Evolutionary conservation across 2,888 invertebrate genomes (phyloP), one percentile per base, ranked within the genome.

Genomic region (Cyclophora albipunctata): DNA sequence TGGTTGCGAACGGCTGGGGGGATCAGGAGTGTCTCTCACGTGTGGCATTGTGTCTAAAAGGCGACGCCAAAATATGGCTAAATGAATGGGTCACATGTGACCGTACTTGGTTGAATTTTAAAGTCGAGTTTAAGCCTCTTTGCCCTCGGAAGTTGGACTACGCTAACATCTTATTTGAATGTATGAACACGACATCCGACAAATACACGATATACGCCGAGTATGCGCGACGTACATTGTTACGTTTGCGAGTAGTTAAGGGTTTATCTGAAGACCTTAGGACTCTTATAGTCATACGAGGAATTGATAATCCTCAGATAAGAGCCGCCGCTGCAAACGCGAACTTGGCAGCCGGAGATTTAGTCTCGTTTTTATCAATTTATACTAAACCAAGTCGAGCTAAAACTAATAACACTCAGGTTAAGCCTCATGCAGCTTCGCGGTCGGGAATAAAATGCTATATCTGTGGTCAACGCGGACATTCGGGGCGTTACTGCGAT

Each of bases 181-280:
- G n/a, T n/a, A n/a, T n/a, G 48, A 50, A 45, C 20, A 51, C 52
- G 0, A 47, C 45, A 33, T 57, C 59, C 0, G 51, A 59, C 33
- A 48, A 50, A 34, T 57, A 45, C 35, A 3, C 34, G 0, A 52
- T 54, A 1, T 59, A 53, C 20, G 51, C 55, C 3, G 55, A 59
- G 6, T 59, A 53, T 34, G 55, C 51, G 0, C 44, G 54, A 1
- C 45, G 48, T 5, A 47, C 54, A 0, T 34, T 56, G 1, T 34
- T 57, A 3, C 54, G 42, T n/a, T n/a, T 42, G 2, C 2, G 42
- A 3, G 4, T 42, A 3, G 42, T 42, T n/a, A 3, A 2, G 7
- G 42, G 42, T 42, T n/a, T 42, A 2, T 7, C 7, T 4, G 7
- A 42, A 2, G 42, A 42, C 3, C 42, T 42, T n/a, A n/a, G 7